These are phyloP conservation scores for Python bivittatus DNA, from an alignment of 2,113 vertebrate species.

Conservation along the genomic window DNA sequence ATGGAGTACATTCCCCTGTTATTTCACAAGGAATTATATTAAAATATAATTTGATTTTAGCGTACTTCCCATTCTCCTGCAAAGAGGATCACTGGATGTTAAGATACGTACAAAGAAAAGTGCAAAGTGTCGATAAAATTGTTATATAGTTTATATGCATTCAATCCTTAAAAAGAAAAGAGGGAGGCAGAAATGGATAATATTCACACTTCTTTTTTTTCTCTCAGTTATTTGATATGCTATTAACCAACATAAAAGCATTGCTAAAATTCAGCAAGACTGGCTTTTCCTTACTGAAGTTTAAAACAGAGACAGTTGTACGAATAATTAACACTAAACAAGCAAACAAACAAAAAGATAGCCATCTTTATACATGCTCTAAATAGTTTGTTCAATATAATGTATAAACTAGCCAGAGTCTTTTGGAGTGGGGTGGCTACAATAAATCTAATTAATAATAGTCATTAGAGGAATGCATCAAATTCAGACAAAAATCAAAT, in stretches of 20 bases:
- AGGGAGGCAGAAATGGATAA: background rate
- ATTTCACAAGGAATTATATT: conserved; percentile 78
- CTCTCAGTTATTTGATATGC: conserved; percentile 47
- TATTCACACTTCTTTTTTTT: conserved; percentile 36
- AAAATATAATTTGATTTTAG: conserved; percentile 73
- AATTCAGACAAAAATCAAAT: background rate
- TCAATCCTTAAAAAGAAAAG: conserved; percentile 25
- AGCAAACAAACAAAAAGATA: conserved; percentile 33
- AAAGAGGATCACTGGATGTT: conserved; percentile 73
- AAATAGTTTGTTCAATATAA: background rate
- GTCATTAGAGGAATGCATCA: background rate
- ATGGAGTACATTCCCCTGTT: conserved; percentile 73
- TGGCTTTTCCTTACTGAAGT: conserved; percentile 36
- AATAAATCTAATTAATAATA: background rate
- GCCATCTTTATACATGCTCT: conserved; percentile 56
- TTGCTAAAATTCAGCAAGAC: conserved; percentile 51
- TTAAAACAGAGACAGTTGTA: conserved; percentile 40
- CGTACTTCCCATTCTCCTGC: conserved; percentile 64
- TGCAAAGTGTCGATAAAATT: conserved; percentile 66
- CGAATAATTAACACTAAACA: background rate
- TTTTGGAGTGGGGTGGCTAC: background rate
- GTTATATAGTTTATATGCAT: conserved; percentile 53
- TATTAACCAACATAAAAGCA: conserved; percentile 55
- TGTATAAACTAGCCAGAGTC: conserved; percentile 40
- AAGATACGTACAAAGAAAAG: conserved; percentile 67